A percentile compares a stretch with the other conserved stretches of the same genome.
phyloP scores from a whole-genome alignment of 1,140 invertebrate genomes.

The Sweltsa coloradensis region DNA sequence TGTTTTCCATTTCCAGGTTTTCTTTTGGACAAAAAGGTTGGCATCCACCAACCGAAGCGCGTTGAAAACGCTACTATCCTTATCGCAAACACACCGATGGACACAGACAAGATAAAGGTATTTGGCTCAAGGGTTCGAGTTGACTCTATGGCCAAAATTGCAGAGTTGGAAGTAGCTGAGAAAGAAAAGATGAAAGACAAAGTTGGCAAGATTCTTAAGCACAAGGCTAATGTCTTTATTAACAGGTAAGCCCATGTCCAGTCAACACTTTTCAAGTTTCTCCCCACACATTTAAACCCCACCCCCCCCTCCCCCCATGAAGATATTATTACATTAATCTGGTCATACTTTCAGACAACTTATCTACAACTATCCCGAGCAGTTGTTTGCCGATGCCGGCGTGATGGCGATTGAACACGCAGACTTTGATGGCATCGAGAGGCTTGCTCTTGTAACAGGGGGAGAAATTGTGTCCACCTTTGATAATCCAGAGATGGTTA shows the following conservation, averaged over 20 bases:
- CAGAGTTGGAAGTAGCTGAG: conserved; percentile 93
- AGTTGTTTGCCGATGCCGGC: conserved; percentile 95
- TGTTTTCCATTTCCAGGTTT: conserved; percentile 48
- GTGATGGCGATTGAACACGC: conserved; percentile 99
- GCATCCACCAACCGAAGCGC: conserved; percentile 75
- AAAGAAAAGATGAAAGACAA: conserved; percentile 99
- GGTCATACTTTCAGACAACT: conserved; percentile 57
- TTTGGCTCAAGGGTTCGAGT: conserved; percentile 97
- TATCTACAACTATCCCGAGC: conserved; percentile 99
- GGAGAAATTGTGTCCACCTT: conserved; percentile 99
- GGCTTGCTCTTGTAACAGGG: conserved; percentile 91
- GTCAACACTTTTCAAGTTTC: background rate
- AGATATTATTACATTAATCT: background rate
- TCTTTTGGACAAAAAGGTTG: conserved; percentile 91
- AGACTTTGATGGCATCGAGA: conserved; percentile 98
- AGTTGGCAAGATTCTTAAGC: conserved; percentile 91
- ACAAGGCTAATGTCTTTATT: conserved; percentile 97
- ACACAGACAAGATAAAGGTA: conserved; percentile 99
- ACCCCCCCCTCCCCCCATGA: background rate
- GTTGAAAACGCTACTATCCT: conserved; percentile 92
- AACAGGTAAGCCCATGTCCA: conserved; percentile 51
- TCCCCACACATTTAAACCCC: no score
- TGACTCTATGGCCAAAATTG: conserved; percentile 96
- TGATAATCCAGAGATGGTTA: conserved; percentile 82
- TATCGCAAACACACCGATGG: conserved; percentile 99